Conservation (phyloP, 2,888 invertebrate species). For the Yponomeuta cagnagella region DNA sequence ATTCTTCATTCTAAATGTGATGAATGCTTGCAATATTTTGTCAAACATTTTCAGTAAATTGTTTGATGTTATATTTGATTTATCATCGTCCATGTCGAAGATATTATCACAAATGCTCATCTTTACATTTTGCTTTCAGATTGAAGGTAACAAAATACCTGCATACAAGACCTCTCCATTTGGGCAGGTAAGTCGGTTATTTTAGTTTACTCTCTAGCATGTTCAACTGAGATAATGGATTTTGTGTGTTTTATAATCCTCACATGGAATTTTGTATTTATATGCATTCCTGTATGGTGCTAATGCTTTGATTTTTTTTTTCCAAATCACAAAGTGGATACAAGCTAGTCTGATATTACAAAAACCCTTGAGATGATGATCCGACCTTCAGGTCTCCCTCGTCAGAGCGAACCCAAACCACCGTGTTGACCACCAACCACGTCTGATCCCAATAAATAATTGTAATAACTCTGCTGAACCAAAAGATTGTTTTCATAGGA, state of each 20-base stretch:
- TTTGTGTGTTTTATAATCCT: no score
- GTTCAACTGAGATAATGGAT: no score
- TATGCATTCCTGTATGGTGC: no score
- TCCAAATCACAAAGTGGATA: no score
- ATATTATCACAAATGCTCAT: not conserved
- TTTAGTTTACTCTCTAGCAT: not conserved
- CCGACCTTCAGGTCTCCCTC: constrained; percentile 69
- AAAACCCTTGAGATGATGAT: constrained; percentile 44
- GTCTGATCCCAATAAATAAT: constrained; percentile 16
- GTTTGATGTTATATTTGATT: no score
- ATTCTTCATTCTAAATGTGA: not conserved
- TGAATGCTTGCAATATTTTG: constrained; percentile 11
- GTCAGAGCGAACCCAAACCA: constrained; percentile 62
- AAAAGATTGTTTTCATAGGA: no score
- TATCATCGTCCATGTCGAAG: no score
- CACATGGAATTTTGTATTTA: no score
- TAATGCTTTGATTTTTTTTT: no score
- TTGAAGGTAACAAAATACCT: not conserved
- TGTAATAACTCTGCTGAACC: not conserved
- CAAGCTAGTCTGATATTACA: no score
- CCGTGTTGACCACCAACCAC: constrained; percentile 27
- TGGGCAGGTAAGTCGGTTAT: not conserved
- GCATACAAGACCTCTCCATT: not conserved
- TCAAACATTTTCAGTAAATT: not conserved
- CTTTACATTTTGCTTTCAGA: not conserved